phyloP scores from a whole-genome alignment of 64 coral and sea anemone species.

The Acropora tenuis region DNA sequence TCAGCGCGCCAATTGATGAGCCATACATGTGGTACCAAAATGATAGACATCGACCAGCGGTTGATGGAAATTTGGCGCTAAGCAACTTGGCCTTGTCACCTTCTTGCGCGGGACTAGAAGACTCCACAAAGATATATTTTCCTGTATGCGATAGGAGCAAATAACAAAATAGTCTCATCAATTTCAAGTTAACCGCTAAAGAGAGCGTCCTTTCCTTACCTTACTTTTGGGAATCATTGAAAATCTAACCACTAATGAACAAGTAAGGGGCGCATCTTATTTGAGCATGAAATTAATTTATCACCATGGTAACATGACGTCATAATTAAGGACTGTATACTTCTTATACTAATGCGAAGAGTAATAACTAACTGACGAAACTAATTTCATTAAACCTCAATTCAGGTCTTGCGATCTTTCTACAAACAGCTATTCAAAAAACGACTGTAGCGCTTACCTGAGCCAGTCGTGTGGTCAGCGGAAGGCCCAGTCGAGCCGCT shows the following conservation, averaged over 20 bases:
- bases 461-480: conserved; percentile 69
- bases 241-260: no score
- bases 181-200: background rate
- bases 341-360: no score
- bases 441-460: background rate
- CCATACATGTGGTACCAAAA: conserved; percentile 90
- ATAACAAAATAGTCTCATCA: no score
- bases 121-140: conserved; percentile 75
- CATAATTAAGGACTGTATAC: no score
- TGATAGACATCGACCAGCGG: conserved; percentile 55
- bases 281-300: no score
- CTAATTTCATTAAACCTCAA: no score
- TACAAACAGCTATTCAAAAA: background rate
- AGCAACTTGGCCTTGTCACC: conserved; percentile 73
- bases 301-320: no score
- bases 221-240: no score
- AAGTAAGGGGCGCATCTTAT: no score
- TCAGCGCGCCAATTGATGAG: conserved; percentile 43
- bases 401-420: no score
- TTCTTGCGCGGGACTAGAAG: conserved; percentile 68
- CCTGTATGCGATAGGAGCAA: conserved; percentile 11
- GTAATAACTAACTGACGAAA: no score
- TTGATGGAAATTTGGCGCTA: conserved; percentile 43
- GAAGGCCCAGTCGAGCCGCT: conserved; percentile 66
- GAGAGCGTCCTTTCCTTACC: no score